These are phyloP conservation scores for Saxidomus purpurata DNA, from an alignment of 1,140 invertebrate species.

Conservation along the genomic window DNA sequence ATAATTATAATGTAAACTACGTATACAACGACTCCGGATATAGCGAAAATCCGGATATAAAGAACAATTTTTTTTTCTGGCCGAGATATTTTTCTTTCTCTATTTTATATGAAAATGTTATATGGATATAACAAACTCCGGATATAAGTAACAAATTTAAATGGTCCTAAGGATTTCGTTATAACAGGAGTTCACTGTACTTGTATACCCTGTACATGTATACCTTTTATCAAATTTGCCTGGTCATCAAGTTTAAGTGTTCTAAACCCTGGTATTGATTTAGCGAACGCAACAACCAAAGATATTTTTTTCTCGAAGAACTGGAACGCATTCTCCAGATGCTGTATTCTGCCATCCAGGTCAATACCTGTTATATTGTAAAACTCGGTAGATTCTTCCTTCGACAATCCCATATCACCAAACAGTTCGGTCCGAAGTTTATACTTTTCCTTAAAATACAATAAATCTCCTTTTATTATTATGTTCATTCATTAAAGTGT, in stretches of 20 bases:
- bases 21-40: too few relatives aligned
- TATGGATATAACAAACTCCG: too few relatives aligned
- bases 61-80: too few relatives aligned
- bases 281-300: constrained; percentile 32
- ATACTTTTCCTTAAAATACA: constrained; percentile 4
- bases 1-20: too few relatives aligned
- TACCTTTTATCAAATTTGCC: constrained; percentile 59
- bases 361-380: constrained; percentile 35
- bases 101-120: too few relatives aligned
- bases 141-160: too few relatives aligned
- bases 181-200: too few relatives aligned
- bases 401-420: constrained; percentile 6
- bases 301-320: constrained; percentile 7
- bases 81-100: too few relatives aligned
- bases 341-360: constrained; percentile 10
- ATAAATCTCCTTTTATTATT: background rate
- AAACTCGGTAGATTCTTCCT: constrained; percentile 17
- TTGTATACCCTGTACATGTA: too few relatives aligned
- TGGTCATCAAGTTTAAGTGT: constrained; percentile 37
- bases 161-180: too few relatives aligned
- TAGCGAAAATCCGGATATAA: too few relatives aligned
- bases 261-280: constrained; percentile 43
- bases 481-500: too few relatives aligned
- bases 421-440: background rate
- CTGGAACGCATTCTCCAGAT: background rate